Conservation (phyloP, 2,113 vertebrate species). For the Colossoma macropomum region DNA sequence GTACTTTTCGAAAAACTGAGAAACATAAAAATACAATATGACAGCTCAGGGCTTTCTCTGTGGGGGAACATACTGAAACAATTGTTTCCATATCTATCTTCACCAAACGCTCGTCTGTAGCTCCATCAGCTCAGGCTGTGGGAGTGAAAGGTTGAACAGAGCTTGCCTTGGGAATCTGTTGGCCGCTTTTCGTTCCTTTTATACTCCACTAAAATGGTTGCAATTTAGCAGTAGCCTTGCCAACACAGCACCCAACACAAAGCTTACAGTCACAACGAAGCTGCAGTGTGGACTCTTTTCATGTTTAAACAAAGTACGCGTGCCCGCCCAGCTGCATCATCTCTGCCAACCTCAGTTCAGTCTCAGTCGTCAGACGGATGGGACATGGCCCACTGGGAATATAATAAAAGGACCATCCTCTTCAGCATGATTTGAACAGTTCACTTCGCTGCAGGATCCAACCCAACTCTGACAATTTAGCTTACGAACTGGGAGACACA, state of each 20-base stretch:
- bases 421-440: conserved; percentile 4
- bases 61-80: conserved; percentile 9
- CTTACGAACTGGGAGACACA: neutral
- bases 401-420: neutral
- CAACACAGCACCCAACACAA: conserved; percentile 32
- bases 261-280: conserved; percentile 25
- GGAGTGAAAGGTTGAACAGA: conserved; percentile 10
- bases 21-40: conserved; percentile 13
- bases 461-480: conserved; percentile 10
- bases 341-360: conserved; percentile 6
- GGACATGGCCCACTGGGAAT: neutral
- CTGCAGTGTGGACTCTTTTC: neutral
- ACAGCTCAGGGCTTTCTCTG: conserved; percentile 33
- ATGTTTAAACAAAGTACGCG: neutral
- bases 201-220: neutral
- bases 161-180: conserved; percentile 10
- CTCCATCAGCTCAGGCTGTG: conserved; percentile 15
- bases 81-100: conserved; percentile 34
- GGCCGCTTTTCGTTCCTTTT: conserved; percentile 11
- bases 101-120: conserved; percentile 11
- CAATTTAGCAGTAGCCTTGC: conserved; percentile 17
- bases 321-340: neutral
- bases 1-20: neutral
- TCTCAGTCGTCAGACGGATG: neutral
- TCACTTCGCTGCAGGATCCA: neutral